Conservation (phyloP, 2,888 invertebrate genomes). For the Drosophila fungiperda region DNA sequence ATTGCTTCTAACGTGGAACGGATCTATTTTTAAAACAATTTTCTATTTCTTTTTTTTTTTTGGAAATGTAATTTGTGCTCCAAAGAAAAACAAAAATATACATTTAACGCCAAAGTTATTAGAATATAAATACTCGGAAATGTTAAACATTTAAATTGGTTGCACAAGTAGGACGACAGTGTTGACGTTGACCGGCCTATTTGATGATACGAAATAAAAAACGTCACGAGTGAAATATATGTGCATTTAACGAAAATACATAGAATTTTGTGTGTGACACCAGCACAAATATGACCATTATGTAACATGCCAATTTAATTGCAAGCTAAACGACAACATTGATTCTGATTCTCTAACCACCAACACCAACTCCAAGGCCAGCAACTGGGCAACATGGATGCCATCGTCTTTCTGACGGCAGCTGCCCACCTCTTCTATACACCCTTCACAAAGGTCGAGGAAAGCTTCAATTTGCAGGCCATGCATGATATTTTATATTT, state of each 20-base stretch:
- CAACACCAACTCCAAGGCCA: slow-evolving; percentile 6
- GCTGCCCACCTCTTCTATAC: slow-evolving; percentile 93
- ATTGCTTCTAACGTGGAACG: slow-evolving; percentile 63
- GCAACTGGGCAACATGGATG: slow-evolving; percentile 87
- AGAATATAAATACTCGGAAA: slow-evolving; percentile 16
- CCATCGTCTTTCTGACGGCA: slow-evolving; percentile 90
- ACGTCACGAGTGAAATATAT: slow-evolving; percentile 40
- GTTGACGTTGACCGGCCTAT: slow-evolving; percentile 37
- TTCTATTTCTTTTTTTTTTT: slow-evolving; percentile 51
- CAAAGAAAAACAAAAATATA: slow-evolving; percentile 31
- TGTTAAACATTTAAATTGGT: slow-evolving; percentile 29
- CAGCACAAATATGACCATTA: slow-evolving; percentile 53
- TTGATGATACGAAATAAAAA: slow-evolving; percentile 20
- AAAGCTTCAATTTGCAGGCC: slow-evolving; percentile 99
- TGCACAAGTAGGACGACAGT: slow-evolving; percentile 4
- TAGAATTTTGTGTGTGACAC: slow-evolving; percentile 40
- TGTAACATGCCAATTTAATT: slow-evolving; percentile 52
- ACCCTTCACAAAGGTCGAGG: slow-evolving; percentile 99
- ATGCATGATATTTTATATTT: slow-evolving; percentile 98
- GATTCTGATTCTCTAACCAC: slow-evolving; percentile 1
- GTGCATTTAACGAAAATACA: slow-evolving; percentile 36
- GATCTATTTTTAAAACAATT: slow-evolving; percentile 71
- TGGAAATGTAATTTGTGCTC: slow-evolving; percentile 63
- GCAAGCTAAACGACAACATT: slow-evolving; percentile 22
- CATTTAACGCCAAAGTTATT: slow-evolving; percentile 6